Conservation (phyloP, 30 jellyfish, hydroid and myxozoan genomes). For the Haliclystus octoradiatus region DNA sequence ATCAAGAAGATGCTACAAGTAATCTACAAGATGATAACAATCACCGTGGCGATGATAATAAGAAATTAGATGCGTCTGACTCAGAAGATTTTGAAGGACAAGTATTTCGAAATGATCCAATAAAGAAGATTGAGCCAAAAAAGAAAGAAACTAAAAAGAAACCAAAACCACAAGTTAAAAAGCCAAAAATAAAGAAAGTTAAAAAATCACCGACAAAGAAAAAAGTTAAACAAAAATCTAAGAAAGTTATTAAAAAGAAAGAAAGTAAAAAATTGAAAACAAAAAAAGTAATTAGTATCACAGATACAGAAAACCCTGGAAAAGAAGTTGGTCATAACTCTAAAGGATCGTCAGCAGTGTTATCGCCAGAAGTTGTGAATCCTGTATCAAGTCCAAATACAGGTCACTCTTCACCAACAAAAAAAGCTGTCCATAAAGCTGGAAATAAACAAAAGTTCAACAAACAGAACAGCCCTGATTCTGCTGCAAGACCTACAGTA, state of each 20-base stretch:
- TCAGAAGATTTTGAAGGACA: conserved; percentile 73
- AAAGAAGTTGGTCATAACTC: not conserved
- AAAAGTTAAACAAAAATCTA: conserved; percentile 4
- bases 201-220: not conserved
- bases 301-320: conserved; percentile 9
- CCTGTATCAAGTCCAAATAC: not conserved
- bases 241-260: conserved; percentile 23
- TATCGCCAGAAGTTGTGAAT: not conserved
- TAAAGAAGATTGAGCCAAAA: not conserved
- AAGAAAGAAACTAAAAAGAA: not conserved
- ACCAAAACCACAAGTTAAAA: not conserved
- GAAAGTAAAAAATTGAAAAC: conserved; percentile 18
- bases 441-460: not conserved
- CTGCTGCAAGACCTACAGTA: not conserved
- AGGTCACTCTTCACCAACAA: not conserved
- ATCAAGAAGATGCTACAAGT: conserved; percentile 94
- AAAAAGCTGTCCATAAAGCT: not conserved
- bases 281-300: not conserved
- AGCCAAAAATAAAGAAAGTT: not conserved
- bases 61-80: conserved; percentile 4
- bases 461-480: no score
- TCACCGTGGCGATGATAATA: conserved; percentile 14
- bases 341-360: not conserved
- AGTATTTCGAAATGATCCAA: conserved; percentile 18
- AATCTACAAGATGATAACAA: conserved; percentile 60